These are phyloP conservation scores for Microchirus variegatus DNA, from an alignment of 2,797 vertebrate genomes.

Conservation along the genomic window DNA sequence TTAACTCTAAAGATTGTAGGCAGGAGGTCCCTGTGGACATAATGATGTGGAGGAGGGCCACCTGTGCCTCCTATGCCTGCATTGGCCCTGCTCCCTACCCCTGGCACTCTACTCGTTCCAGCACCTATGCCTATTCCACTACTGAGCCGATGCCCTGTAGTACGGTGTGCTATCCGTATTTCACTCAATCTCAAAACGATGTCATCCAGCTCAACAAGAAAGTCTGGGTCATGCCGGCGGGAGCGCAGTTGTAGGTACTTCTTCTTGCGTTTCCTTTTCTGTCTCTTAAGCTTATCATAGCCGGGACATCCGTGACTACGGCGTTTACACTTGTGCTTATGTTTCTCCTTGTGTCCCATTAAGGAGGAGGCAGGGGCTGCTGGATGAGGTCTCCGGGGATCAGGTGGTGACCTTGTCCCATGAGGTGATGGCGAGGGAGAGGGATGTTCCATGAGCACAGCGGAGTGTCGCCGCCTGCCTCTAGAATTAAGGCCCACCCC, in stretches of 20 bases:
- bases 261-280: slow-evolving; percentile 98
- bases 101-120: slow-evolving; percentile 72
- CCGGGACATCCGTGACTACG: slow-evolving; percentile 91
- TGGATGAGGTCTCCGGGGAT: slow-evolving; percentile 78
- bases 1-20: slow-evolving; percentile 98
- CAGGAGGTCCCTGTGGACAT: slow-evolving; percentile 92
- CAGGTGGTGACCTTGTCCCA: slow-evolving; percentile 77
- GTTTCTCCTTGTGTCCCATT: slow-evolving; percentile 93
- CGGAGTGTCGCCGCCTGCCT: slow-evolving; percentile 88
- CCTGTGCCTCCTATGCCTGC: slow-evolving; percentile 69
- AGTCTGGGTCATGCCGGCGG: slow-evolving; percentile 92
- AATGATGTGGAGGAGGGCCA: slow-evolving; percentile 89
- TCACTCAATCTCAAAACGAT: slow-evolving; percentile 91
- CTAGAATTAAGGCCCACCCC: slow-evolving; percentile 84
- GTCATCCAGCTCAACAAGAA: slow-evolving; percentile 93
- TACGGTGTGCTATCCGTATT: slow-evolving; percentile 93
- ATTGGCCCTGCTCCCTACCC: slow-evolving; percentile 62
- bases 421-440: slow-evolving; percentile 86
- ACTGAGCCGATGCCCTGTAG: slow-evolving; percentile 79
- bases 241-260: slow-evolving; percentile 93
- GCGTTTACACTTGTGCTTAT: slow-evolving; percentile 98
- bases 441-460: slow-evolving; percentile 87
- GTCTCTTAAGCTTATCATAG: slow-evolving; percentile 96
- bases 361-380: slow-evolving; percentile 75
- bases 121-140: slow-evolving; percentile 73